These are phyloP conservation scores for Engystomops pustulosus DNA, from an alignment of 2,113 vertebrate species.

Conservation along the genomic window DNA sequence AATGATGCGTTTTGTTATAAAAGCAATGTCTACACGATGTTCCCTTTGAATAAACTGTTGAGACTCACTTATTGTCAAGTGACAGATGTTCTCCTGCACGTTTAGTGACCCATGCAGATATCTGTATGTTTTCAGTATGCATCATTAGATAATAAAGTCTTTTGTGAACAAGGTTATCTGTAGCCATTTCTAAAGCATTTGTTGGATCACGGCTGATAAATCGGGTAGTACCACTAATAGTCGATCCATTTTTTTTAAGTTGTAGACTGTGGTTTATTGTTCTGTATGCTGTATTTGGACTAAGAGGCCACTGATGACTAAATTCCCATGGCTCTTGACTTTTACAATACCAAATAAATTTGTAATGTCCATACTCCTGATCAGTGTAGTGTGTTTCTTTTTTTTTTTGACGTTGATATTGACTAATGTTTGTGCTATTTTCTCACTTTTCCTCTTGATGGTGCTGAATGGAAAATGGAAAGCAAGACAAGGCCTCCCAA, in stretches of 20 bases:
- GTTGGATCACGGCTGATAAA: conserved; percentile 81
- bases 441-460: conserved; percentile 93
- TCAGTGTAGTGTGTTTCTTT: conserved; percentile 79
- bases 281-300: conserved; percentile 26
- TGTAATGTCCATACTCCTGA: conserved; percentile 66
- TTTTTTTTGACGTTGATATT: conserved; percentile 77
- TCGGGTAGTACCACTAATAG: conserved; percentile 75
- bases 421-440: conserved; percentile 93
- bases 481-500: conserved; percentile 85
- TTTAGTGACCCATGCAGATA: conserved; percentile 82
- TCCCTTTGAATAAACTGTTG: conserved; percentile 84
- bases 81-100: conserved; percentile 86
- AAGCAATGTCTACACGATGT: conserved; percentile 81
- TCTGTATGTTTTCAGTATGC: conserved; percentile 88
- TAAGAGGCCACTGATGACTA: conserved; percentile 13
- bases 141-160: conserved; percentile 89
- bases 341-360: conserved; percentile 49
- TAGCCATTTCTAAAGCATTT: conserved; percentile 83
- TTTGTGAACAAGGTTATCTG: conserved; percentile 86
- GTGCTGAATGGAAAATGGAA: conserved; percentile 90
- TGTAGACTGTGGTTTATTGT: conserved; percentile 27
- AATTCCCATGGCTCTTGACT: conserved; percentile 24
- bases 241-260: conserved; percentile 59
- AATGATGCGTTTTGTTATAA: conserved; percentile 82
- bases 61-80: conserved; percentile 85